phyloP scores from a whole-genome alignment of 2,888 invertebrate genomes.

The Phrixothrix hirtus region DNA sequence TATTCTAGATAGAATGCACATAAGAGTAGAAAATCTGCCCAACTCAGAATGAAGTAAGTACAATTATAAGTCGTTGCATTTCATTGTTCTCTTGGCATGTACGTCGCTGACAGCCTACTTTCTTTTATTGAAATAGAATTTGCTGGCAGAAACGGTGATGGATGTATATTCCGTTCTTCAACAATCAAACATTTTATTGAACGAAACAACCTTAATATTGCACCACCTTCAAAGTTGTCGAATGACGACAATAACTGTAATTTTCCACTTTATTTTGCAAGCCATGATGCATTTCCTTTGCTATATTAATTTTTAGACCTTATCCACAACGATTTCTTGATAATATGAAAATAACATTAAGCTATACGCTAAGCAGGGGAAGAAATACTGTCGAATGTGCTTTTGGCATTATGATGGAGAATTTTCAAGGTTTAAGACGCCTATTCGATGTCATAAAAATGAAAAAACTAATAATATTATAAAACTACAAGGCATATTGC shows the following conservation, averaged over 20 bases:
- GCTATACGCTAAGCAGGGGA: not conserved
- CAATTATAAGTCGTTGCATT: too few species aligned
- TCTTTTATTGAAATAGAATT: too few species aligned
- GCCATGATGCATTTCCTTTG: not conserved
- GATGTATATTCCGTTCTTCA: too few species aligned
- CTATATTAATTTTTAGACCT: not conserved
- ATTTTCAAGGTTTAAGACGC: not conserved
- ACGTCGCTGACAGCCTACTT: too few species aligned
- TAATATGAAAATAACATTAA: not conserved
- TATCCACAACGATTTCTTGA: not conserved
- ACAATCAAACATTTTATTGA: not conserved
- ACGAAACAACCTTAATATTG: not conserved
- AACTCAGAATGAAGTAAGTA: too few species aligned
- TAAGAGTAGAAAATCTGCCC: too few species aligned
- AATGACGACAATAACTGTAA: not conserved
- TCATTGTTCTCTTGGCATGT: too few species aligned
- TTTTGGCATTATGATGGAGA: not conserved
- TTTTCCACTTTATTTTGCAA: not conserved
- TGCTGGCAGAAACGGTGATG: too few species aligned
- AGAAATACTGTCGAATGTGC: not conserved
- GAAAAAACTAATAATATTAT: not conserved
- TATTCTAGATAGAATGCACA: too few species aligned
- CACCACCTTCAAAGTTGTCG: not conserved
- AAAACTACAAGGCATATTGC: too few species aligned
- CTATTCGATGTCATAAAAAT: not conserved